A percentile compares a stretch with the other conserved stretches of the same genome.
phyloP scores from a whole-genome alignment of 1,140 invertebrate species.

The Ostrea edulis region DNA sequence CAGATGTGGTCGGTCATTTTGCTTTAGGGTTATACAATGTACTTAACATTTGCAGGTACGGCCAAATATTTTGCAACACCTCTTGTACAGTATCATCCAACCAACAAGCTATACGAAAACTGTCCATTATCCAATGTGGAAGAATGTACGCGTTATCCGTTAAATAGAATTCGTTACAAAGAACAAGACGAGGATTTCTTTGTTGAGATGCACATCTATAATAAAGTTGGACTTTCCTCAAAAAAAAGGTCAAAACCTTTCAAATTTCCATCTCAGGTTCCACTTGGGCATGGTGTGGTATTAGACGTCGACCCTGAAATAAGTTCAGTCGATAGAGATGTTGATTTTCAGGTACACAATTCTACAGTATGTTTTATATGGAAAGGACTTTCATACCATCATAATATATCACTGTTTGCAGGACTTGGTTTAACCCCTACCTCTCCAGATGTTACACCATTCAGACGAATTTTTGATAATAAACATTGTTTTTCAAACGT shows the following conservation, averaged over 20 bases:
- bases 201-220: constrained; percentile 52
- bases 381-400: constrained; percentile 60
- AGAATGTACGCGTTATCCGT: constrained; percentile 50
- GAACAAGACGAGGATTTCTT: constrained; percentile 46
- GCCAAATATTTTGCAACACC: not conserved
- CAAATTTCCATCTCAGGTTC: constrained; percentile 54
- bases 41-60: not conserved
- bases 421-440: constrained; percentile 55
- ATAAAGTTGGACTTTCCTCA: constrained; percentile 56
- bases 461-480: not conserved
- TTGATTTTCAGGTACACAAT: constrained; percentile 51
- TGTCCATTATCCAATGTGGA: constrained; percentile 13
- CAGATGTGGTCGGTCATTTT: too few species aligned
- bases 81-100: not conserved
- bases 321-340: constrained; percentile 34
- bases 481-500: not conserved
- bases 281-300: constrained; percentile 54
- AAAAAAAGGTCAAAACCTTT: constrained; percentile 46
- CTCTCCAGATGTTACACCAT: constrained; percentile 42
- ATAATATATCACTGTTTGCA: constrained; percentile 46
- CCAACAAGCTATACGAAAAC: not conserved
- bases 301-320: constrained; percentile 47
- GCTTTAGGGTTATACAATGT: not conserved
- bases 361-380: constrained; percentile 54
- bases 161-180: constrained; percentile 46